Evolutionary conservation across 92 coral and sea anemone genomes (phyloP), one percentile per base, ranked within the genome.

Genomic region (Epizoanthus illoricatus): DNA sequence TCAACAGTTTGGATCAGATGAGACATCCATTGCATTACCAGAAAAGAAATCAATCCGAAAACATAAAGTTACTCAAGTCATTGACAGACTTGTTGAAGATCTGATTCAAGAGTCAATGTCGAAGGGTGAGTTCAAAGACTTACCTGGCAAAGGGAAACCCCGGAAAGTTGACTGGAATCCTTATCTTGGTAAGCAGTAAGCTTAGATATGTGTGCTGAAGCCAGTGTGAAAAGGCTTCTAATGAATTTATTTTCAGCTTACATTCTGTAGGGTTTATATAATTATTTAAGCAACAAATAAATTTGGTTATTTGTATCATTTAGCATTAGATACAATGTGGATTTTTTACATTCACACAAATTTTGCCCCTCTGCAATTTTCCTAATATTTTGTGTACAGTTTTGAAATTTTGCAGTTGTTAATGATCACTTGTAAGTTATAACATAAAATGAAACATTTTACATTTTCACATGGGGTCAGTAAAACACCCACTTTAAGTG

Each of bases 31-130:
- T 56, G 97, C 97, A 7, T 85, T 80, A 33, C 89, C 97, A 73
- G 97, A 90, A 80, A 93, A 90, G 76, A 91, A 85, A 67, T 93
- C 94, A 0, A 93, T 93, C 17, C 65, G 85, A 59, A 84, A 86
- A 64, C 73, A 88, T 11, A 93, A 86, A 87, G 83, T 91, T 76
- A 88, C 97, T 41, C 89, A 92, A 54, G 97, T 90, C 16, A 93
- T 93, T 67, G 97, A 93, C 58, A 85, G 97, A 54, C 85, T 92
- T 69, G 97, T 90, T 3, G 97, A 92, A 60, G 97, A 92, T 55
- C 90, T 92, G 49, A 90, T 92, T 62, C 97, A 92, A 75, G 97
- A 92, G 41, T 87, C 97, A 39, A 92, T 92, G 92, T 92, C 97
- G 6, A 92, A 90, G 81, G 97, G 97, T 55, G 97, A 92, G 83